Percentiles rank a stretch among this genome's conserved stretches.
These are phyloP conservation scores for Myopa testacea DNA, from an alignment of 2,888 invertebrate species.

Conservation along the genomic window DNA sequence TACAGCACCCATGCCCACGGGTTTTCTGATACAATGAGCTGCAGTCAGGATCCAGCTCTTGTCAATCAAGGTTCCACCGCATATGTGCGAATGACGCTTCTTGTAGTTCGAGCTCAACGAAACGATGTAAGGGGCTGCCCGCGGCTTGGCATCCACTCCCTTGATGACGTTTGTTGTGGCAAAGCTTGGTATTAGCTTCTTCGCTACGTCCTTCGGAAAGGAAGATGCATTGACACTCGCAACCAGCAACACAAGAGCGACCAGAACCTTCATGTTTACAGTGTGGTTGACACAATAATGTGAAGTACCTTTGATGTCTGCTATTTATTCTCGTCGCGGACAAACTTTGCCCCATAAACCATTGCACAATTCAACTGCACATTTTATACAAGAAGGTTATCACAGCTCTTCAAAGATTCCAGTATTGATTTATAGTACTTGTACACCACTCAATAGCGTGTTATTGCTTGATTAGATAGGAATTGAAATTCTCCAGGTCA, in stretches of 20 bases:
- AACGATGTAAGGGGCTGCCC: slow-evolving; percentile 69
- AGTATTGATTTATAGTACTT: too few species aligned
- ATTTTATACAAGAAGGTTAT: too few species aligned
- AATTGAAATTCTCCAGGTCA: too few species aligned
- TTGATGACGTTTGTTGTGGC: slow-evolving; percentile 61
- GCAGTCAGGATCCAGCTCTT: slow-evolving; percentile 67
- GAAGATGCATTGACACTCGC: slow-evolving; percentile 54
- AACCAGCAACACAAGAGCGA: slow-evolving; percentile 51
- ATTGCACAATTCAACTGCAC: too few species aligned
- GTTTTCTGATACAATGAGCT: slow-evolving; percentile 60
- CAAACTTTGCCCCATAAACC: too few species aligned
- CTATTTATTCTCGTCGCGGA: too few species aligned
- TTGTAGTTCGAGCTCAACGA: slow-evolving; percentile 58
- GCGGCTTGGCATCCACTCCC: slow-evolving; percentile 63
- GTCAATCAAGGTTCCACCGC: slow-evolving; percentile 69
- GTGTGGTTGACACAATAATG: not conserved
- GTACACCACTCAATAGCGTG: too few species aligned
- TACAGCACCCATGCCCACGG: slow-evolving; percentile 59
- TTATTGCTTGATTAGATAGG: too few species aligned
- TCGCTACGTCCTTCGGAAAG: slow-evolving; percentile 49
- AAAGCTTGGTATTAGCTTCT: slow-evolving; percentile 56
- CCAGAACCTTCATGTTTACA: slow-evolving; percentile 31
- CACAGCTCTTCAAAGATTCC: too few species aligned
- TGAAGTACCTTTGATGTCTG: too few species aligned
- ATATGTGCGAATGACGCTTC: slow-evolving; percentile 60